Evolutionary conservation across 2,113 vertebrate genomes (phyloP), one percentile per base, ranked within the genome.

Genomic region (Bos indicus): DNA sequence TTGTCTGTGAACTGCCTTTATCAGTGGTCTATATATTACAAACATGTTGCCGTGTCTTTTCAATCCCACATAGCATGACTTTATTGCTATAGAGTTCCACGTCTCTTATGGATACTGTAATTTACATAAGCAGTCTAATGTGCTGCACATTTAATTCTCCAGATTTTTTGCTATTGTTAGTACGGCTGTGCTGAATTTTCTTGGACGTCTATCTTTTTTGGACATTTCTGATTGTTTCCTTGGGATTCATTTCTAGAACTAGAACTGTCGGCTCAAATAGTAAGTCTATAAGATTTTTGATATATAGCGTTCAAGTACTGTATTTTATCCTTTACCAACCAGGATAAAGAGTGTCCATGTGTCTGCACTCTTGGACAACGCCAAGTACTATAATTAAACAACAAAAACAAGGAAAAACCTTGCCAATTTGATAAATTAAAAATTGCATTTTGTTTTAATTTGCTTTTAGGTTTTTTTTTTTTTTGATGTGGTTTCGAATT

Each of bases 381-480:
- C 43, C 7, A 56, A 95, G 17, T 52, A 52, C 46, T 94, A 7
- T 54, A 78, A 91, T 93, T 94, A 57, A 52, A 90, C 67, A 60
- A 78, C 33, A 54, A 60, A 94, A 95, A 57, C 78, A 97, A 56
- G 21, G 48, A 67, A 56, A 86, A 52, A 14, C 30, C 28, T 91
- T 87, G 56, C 83, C 86, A 89, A 14, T 62, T 91, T 52, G 67
- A 43, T 90, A 88, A 80, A 16, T 88, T 23, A 92, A 96, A 93
- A 96, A 92, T 83, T 80, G 48, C 46, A 56, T 89, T 26, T 87
- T 97, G 9, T 85, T 86, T 93, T 84, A 87, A 51, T 90, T 94
- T 83, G 43, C 23, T 30, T 43, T 40, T 74, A 74, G 67, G 3
- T 9, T 67, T 17, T 64, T 46, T 77, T 71, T 43, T 26, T 54